Percentiles rank a stretch among this genome's conserved stretches.
Evolutionary conservation across 2,797 vertebrate species (phyloP).

Genomic region (Macropus fuliginosus): DNA sequence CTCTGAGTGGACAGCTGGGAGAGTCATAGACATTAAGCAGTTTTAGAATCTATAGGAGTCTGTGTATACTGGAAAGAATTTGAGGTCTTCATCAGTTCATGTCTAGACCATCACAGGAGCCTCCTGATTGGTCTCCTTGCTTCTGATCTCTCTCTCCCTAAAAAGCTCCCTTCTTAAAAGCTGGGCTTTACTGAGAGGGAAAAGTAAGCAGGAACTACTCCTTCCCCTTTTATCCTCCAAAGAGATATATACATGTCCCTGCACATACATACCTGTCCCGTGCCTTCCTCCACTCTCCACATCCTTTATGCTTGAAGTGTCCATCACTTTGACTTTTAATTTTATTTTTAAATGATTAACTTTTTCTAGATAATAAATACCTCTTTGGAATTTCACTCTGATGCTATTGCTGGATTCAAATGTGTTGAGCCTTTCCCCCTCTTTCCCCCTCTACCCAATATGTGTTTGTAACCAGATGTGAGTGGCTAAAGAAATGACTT

Average conservation of each 20-base stretch:
- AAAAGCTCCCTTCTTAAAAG: background rate
- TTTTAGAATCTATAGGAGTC: background rate
- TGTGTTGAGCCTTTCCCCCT: constrained; percentile 71
- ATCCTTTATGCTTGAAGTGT: background rate
- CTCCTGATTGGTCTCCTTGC: background rate
- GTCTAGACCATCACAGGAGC: background rate
- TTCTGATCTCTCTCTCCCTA: background rate
- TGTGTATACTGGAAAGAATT: background rate
- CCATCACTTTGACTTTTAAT: constrained; percentile 69
- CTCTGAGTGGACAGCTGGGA: constrained; percentile 29
- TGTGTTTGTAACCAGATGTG: constrained; percentile 50
- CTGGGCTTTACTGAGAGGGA: constrained; percentile 17
- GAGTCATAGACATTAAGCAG: background rate
- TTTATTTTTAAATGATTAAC: constrained; percentile 75
- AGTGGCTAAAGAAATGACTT: constrained; percentile 64
- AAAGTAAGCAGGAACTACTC: background rate
- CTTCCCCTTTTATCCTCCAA: background rate
- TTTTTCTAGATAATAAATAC: constrained; percentile 73
- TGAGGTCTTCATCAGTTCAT: background rate
- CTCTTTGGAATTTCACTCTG: constrained; percentile 71
- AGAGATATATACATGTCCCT: background rate
- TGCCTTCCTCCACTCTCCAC: background rate
- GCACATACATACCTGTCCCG: background rate
- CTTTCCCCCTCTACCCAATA: background rate
- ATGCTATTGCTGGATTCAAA: constrained; percentile 59